Conservation (phyloP, 1,140 invertebrate species). For the Nasonia longicornis region DNA sequence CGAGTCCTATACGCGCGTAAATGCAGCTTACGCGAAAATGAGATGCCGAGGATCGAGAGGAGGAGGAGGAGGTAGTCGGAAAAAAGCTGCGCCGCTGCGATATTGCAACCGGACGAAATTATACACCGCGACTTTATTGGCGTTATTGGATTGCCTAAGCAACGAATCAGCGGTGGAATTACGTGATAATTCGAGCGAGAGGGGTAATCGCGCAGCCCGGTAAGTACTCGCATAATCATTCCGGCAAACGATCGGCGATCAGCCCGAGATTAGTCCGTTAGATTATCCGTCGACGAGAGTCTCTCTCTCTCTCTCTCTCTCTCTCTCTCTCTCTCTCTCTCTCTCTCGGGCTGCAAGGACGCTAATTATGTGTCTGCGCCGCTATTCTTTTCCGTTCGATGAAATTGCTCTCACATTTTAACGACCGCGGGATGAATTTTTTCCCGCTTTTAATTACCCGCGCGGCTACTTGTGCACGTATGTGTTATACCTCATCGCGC, state of each 20-base stretch:
- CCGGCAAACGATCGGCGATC: constrained; percentile 34
- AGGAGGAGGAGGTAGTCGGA: background rate
- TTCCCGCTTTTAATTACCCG: background rate
- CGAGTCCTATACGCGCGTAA: background rate
- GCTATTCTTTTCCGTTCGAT: constrained; percentile 21
- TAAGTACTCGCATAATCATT: constrained; percentile 37
- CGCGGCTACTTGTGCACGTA: background rate
- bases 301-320: background rate
- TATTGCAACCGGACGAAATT: constrained; percentile 25
- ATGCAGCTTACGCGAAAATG: constrained; percentile 1
- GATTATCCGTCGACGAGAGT: constrained; percentile 26
- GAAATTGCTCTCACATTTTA: constrained; percentile 13
- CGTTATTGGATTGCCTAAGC: constrained; percentile 38
- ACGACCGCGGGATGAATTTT: background rate
- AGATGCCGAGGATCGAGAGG: background rate
- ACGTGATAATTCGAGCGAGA: constrained; percentile 36
- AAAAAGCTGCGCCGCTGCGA: background rate
- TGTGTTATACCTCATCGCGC: no score
- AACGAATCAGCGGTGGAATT: constrained; percentile 39
- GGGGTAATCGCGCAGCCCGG: background rate
- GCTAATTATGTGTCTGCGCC: constrained; percentile 37
- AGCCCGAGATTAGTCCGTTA: constrained; percentile 38
- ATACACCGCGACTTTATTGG: constrained; percentile 15
- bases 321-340: no score
- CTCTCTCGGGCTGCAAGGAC: constrained; percentile 6